phyloP scores from a whole-genome alignment of 23 tunicate species.

The Halocynthia roretzi region DNA sequence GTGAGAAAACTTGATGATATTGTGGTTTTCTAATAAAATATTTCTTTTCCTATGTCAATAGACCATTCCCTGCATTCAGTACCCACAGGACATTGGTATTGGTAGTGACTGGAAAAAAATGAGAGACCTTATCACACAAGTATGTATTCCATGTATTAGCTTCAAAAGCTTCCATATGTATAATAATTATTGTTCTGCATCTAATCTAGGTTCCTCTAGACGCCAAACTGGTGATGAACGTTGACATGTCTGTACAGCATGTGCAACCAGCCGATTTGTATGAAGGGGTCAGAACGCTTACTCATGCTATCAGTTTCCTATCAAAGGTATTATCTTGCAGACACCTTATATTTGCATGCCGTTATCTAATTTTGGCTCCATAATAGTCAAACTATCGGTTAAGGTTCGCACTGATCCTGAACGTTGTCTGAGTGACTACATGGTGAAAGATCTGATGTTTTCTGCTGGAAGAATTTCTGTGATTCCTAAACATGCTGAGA shows the following conservation, averaged over 20 bases:
- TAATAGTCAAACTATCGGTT: background rate
- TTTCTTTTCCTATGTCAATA: background rate
- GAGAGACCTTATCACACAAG: background rate
- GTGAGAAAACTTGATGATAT: background rate
- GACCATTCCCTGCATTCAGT: slow-evolving; percentile 41
- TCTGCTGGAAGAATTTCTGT: slow-evolving; percentile 30
- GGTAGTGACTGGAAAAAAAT: slow-evolving; percentile 23
- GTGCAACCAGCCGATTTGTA: slow-evolving; percentile 26
- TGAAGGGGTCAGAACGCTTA: slow-evolving; percentile 56
- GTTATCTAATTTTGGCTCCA: background rate
- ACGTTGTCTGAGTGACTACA: slow-evolving; percentile 25
- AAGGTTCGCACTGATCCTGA: slow-evolving; percentile 8
- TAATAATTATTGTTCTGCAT: background rate
- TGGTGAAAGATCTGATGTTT: slow-evolving; percentile 43
- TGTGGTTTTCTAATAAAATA: background rate
- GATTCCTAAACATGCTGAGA: slow-evolving; percentile 45
- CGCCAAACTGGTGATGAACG: slow-evolving; percentile 20
- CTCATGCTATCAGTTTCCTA: slow-evolving; percentile 43
- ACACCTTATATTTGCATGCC: background rate
- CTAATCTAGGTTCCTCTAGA: slow-evolving; percentile 25
- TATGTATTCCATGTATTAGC: background rate
- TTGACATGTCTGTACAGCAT: slow-evolving; percentile 13
- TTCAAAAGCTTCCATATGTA: background rate
- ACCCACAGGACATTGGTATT: slow-evolving; percentile 54
- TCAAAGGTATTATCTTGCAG: slow-evolving; percentile 28